A percentile compares a stretch with the other conserved stretches of the same genome.
Conservation (phyloP, 1,140 invertebrate species). For the Magallana ariakensis region DNA sequence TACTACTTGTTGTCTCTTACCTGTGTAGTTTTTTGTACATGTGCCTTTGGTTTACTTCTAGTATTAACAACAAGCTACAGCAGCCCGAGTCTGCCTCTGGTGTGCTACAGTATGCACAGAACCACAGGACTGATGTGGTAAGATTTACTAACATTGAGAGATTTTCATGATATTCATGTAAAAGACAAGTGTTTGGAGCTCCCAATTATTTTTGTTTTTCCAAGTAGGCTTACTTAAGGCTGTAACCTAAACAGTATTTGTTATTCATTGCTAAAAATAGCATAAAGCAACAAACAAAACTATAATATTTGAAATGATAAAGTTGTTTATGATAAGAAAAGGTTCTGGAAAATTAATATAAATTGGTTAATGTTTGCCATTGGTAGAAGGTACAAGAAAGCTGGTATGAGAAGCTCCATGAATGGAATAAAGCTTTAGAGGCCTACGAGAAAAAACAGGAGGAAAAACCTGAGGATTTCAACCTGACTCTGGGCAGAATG, state of each 20-base stretch:
- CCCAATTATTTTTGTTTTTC: too few species aligned
- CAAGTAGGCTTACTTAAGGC: too few species aligned
- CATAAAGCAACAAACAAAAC: too few species aligned
- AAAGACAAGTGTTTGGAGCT: too few species aligned
- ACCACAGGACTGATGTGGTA: slow-evolving; percentile 39
- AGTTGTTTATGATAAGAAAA: too few species aligned
- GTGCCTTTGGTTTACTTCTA: slow-evolving; percentile 59
- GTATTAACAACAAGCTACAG: slow-evolving; percentile 99
- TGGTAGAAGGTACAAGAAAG: slow-evolving; percentile 89
- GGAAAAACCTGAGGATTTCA: slow-evolving; percentile 84
- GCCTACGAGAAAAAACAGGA: slow-evolving; percentile 86
- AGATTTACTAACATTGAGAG: neutral
- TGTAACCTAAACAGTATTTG: too few species aligned
- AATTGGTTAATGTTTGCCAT: neutral
- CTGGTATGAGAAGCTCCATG: slow-evolving; percentile 99
- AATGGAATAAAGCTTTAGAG: slow-evolving; percentile 97
- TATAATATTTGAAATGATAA: too few species aligned
- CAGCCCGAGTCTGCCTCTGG: slow-evolving; percentile 98
- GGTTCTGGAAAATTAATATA: too few species aligned
- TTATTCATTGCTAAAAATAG: too few species aligned
- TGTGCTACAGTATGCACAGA: slow-evolving; percentile 93
- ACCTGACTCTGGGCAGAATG: slow-evolving; percentile 95
- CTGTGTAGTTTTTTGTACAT: too few species aligned
- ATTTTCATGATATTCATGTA: too few species aligned
- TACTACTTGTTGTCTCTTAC: too few species aligned